Evolutionary conservation across 1,140 invertebrate genomes (phyloP), one percentile per base, ranked within the genome.

Genomic region (Neotoxoptera formosana): DNA sequence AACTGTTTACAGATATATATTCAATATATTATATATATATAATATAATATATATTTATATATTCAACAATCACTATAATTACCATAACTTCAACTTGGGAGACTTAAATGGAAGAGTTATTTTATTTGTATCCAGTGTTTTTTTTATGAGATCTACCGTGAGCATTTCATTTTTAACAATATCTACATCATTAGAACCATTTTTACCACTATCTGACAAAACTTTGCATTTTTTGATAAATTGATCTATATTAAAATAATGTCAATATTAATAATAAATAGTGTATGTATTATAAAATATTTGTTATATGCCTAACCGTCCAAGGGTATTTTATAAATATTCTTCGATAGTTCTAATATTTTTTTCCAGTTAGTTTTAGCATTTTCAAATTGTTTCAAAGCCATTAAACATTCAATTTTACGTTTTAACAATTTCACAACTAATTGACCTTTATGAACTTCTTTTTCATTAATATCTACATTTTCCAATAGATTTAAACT

Each of bases 381-480:
- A 83, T 23, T 11, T 84, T 48, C 51, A 94, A 90, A 93, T 47
- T 94, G 47, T 47, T 93, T 91, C 86, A 93, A n/a, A 93, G 53
- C 51, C 87, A 93, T 91, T 90, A 94, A 47, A 93, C 67, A 90
- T 87, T 67, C 25, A 94, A 93, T 94, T 94, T 91, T 91, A 94
- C 94, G 86, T 94, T 94, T 84, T 93, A 94, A 89, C 30, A 67
- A 41, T 94, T 94, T 94, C 41, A 86, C 93, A 94, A 93, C 51
- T 87, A 45, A 41, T 34, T 94, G 51, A 67, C 36, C 51, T 94
- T 94, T 92, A 36, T 67, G 2, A 67, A 90, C 23, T 90, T 47
- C 56, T 47, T 87, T 81, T 91, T 81, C 48, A 34, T 93, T 94
- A 48, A 90, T 91, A 93, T 94, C 93, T 93, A 30, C 53, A 14